Base-by-base conservation (phyloP, 2,888 invertebrate genomes). In the Pyrgus malvae region DNA sequence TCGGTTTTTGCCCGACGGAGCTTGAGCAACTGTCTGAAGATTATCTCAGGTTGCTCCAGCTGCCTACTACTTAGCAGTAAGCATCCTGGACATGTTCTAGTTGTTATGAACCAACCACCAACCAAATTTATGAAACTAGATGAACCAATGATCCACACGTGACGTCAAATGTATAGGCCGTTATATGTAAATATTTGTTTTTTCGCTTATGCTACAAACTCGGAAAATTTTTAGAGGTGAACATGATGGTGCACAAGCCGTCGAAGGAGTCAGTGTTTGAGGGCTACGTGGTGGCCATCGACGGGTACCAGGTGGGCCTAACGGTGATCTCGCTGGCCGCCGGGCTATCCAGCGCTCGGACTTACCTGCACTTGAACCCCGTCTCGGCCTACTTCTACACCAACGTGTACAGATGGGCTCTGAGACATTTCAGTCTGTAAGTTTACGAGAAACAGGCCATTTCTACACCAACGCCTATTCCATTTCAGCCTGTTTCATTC, bases 371-470 rank as follows among this genome's bases (percentile, higher is more conserved):
- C 35, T 61, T 83, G 1, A 70, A 76, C 50, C 81, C 79, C 0
- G 2, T 64, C 0, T 70, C 75, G 0, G 73, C 78, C 0, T 75
- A 68, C 54, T 83, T 73, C 58, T 78, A 81, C 55, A 84, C 80
- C 0, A 75, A 76, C 38, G 66, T 63, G 0, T 84, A 81, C 48
- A 66, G 83, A 67, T 83, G 83, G 83, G 67, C 61, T 1, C 59
- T 81, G n/a, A 64, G 83, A 62, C 73, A 82, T 66, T 48, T 81
- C 7, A 78, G 76, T 63, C 64, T 79, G 83, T 83, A 65, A 78
- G 83, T 73, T 3, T 29, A 2, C 2, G 2, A 29, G 9, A 33
- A 21, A 21, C 40, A n/a, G n/a, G n/a, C n/a, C n/a, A n/a, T n/a
- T n/a, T n/a, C n/a, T n/a, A n/a, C n/a, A n/a, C n/a, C n/a, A n/a